Percentiles rank a stretch among this genome's conserved stretches.
These are phyloP conservation scores for Atherix ibis DNA, from an alignment of 2,888 invertebrate genomes.

Conservation along the genomic window DNA sequence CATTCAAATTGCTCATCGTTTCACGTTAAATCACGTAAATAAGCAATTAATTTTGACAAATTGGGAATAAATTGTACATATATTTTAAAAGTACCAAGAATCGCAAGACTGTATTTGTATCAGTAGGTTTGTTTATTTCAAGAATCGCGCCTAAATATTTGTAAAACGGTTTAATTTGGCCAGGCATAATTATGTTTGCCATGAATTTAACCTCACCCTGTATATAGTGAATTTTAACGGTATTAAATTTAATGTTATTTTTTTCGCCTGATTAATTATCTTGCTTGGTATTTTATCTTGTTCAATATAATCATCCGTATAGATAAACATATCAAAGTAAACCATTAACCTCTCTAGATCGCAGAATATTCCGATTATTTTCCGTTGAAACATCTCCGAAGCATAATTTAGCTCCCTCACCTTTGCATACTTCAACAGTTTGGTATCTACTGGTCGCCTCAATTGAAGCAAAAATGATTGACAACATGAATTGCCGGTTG, in stretches of 20 bases:
- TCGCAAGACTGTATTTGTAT: too few species aligned
- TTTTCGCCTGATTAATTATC: constrained; percentile 11
- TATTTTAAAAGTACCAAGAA: constrained; percentile 13
- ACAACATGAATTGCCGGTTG: too few species aligned
- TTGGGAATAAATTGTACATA: constrained; percentile 14
- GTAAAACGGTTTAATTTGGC: constrained; percentile 12
- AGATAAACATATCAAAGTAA: constrained; percentile 26
- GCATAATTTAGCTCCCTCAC: constrained; percentile 6
- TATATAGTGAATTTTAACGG: constrained; percentile 16
- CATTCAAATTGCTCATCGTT: constrained; percentile 11
- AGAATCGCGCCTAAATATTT: too few species aligned
- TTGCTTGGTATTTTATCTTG: constrained; percentile 10
- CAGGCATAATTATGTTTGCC: constrained; percentile 15
- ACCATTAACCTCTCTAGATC: too few species aligned
- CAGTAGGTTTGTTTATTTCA: too few species aligned
- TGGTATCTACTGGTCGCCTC: too few species aligned
- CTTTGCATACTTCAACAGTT: too few species aligned
- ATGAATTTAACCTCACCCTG: constrained; percentile 14
- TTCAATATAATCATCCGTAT: constrained; percentile 17
- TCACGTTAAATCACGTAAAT: constrained; percentile 9
- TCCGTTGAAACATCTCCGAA: constrained; percentile 17
- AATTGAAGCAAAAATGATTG: too few species aligned
- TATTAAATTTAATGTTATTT: constrained; percentile 15
- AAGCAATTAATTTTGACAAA: too few species aligned
- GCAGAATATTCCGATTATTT: too few species aligned